Conservation (phyloP, 1,140 invertebrate species). For the Pentalonia nigronervosa region DNA sequence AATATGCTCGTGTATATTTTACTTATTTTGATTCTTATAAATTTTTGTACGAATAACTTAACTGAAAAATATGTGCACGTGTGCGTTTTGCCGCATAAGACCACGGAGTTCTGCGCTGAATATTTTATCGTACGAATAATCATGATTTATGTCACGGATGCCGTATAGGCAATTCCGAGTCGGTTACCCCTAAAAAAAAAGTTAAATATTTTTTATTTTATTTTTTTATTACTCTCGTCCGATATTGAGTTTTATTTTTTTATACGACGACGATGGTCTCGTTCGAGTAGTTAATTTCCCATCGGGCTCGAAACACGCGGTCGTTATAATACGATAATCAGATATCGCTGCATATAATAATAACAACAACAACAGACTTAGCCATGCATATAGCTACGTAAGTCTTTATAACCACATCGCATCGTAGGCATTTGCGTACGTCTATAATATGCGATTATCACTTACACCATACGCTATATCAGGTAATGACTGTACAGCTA, state of each 20-base stretch:
- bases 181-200: neutral
- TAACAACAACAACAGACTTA: neutral
- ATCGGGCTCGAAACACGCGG: neutral
- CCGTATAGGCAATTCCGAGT: neutral
- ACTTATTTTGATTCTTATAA: neutral
- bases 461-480: neutral
- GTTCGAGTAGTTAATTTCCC: neutral
- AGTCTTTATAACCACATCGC: neutral
- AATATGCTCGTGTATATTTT: neutral
- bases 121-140: slow-evolving; percentile 13
- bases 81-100: neutral
- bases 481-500: neutral
- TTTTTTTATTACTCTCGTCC: neutral
- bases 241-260: neutral
- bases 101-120: neutral
- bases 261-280: neutral
- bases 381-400: neutral
- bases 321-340: neutral
- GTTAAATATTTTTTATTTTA: neutral
- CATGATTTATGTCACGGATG: slow-evolving; percentile 24
- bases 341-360: neutral
- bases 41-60: neutral
- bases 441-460: neutral
- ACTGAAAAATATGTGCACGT: neutral
- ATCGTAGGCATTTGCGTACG: neutral